Conservation (phyloP, 2,113 vertebrate genomes). For the Rhombomys opimus region DNA sequence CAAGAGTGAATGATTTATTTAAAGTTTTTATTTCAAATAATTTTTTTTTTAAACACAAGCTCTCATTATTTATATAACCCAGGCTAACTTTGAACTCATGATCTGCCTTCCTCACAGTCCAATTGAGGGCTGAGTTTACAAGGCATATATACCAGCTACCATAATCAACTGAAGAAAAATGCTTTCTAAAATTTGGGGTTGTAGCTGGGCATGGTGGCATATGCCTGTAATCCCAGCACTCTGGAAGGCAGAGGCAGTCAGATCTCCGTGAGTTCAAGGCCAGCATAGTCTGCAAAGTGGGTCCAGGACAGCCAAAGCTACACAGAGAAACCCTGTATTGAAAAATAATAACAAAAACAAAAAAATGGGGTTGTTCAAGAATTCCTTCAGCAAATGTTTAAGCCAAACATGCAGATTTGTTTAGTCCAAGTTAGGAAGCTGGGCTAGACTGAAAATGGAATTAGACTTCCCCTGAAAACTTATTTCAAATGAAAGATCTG, state of each 20-base stretch:
- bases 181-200: background rate
- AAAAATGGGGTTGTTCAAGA: background rate
- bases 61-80: background rate
- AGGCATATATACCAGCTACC: background rate
- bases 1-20: background rate
- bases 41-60: background rate
- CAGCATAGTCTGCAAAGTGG: too few species aligned
- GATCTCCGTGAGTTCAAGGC: too few species aligned
- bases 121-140: background rate
- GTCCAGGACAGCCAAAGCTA: too few species aligned
- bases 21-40: background rate
- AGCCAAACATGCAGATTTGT: background rate
- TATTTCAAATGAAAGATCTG: constrained; percentile 45
- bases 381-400: background rate
- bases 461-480: background rate
- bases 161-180: background rate
- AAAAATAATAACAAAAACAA: too few species aligned
- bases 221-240: too few species aligned
- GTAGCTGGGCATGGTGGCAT: too few species aligned
- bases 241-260: too few species aligned
- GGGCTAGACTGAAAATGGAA: constrained; percentile 25
- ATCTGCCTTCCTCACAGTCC: background rate
- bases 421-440: constrained; percentile 36
- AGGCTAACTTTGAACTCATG: background rate
- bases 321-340: too few species aligned